Evolutionary conservation across 1,140 invertebrate species (phyloP).

Genomic region (Lordiphosa clarofinis): DNA sequence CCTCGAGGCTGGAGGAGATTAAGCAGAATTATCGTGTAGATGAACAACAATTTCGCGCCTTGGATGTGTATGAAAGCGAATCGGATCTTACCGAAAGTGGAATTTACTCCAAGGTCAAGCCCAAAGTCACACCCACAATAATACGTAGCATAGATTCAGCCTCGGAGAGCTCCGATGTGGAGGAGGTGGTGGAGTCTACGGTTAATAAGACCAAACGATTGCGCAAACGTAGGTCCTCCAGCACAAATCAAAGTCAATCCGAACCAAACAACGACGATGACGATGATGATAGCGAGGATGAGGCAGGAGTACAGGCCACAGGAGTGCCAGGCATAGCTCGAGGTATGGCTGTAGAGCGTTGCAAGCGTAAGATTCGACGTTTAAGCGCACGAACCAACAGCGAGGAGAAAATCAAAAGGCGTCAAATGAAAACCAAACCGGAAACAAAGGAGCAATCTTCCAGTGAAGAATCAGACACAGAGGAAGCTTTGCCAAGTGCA

Average conservation of each 20-base stretch:
- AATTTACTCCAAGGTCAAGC: constrained; percentile 62
- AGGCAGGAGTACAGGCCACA: constrained; percentile 44
- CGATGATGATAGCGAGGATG: constrained; percentile 39
- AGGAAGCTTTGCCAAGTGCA: constrained; percentile 51
- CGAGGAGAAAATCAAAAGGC: constrained; percentile 16
- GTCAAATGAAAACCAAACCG: constrained; percentile 10
- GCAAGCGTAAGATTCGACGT: constrained; percentile 49
- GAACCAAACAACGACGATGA: constrained; percentile 49
- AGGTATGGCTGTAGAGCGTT: constrained; percentile 66
- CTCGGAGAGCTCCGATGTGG: constrained; percentile 45
- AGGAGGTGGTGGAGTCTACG: constrained; percentile 30
- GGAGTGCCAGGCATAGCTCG: constrained; percentile 61
- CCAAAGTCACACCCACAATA: constrained; percentile 43
- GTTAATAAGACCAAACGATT: constrained; percentile 62
- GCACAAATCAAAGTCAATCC: constrained; percentile 62
- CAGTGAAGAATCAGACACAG: constrained; percentile 42
- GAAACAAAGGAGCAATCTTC: not conserved
- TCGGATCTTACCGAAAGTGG: constrained; percentile 72
- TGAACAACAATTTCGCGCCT: constrained; percentile 61
- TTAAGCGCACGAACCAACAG: constrained; percentile 27
- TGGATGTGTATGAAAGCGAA: constrained; percentile 77
- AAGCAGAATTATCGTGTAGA: constrained; percentile 67
- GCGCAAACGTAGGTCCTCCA: constrained; percentile 63
- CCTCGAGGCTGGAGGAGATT: constrained; percentile 45
- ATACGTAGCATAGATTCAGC: constrained; percentile 51